Percentiles rank a stretch among this genome's conserved stretches.
These are phyloP conservation scores for Cirrhinus molitorella DNA, from an alignment of 2,797 vertebrate species.

Conservation along the genomic window DNA sequence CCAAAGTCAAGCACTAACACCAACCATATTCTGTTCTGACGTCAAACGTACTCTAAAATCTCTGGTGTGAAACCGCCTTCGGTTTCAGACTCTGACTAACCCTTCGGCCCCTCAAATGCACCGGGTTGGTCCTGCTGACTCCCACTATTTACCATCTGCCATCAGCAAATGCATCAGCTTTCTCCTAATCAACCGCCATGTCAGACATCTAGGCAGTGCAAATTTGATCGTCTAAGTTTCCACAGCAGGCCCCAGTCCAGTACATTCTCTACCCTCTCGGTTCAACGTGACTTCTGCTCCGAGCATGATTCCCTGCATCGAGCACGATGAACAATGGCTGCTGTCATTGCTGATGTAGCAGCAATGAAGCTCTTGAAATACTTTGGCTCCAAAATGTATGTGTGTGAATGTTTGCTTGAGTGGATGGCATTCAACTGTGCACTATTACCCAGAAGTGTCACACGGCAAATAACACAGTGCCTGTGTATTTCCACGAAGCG, in stretches of 20 bases:
- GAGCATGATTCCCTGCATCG: conserved; percentile 16
- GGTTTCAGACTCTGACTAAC: conserved; percentile 24
- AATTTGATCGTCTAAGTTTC: conserved; percentile 43
- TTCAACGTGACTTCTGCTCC: conserved; percentile 10
- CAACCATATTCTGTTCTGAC: not conserved
- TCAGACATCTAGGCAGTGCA: conserved; percentile 35
- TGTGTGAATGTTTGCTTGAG: conserved; percentile 22
- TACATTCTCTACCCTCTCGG: conserved; percentile 34
- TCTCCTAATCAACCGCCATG: conserved; percentile 31
- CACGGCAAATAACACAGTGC: conserved; percentile 1
- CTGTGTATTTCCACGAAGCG: not conserved
- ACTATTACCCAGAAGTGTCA: conserved; percentile 6
- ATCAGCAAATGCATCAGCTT: conserved; percentile 23
- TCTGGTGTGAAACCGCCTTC: not conserved
- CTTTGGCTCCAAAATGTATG: not conserved
- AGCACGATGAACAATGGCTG: not conserved
- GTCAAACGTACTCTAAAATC: not conserved
- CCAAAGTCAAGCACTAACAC: not conserved
- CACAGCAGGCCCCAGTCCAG: conserved; percentile 41
- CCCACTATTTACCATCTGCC: conserved; percentile 42
- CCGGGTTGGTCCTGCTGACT: conserved; percentile 41
- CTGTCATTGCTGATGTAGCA: conserved; percentile 1
- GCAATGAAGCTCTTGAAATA: not conserved
- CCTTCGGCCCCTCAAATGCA: not conserved
- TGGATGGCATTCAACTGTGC: not conserved